Evolutionary conservation across 2,113 vertebrate genomes (phyloP).

Genomic region (Coreoperca whiteheadi): DNA sequence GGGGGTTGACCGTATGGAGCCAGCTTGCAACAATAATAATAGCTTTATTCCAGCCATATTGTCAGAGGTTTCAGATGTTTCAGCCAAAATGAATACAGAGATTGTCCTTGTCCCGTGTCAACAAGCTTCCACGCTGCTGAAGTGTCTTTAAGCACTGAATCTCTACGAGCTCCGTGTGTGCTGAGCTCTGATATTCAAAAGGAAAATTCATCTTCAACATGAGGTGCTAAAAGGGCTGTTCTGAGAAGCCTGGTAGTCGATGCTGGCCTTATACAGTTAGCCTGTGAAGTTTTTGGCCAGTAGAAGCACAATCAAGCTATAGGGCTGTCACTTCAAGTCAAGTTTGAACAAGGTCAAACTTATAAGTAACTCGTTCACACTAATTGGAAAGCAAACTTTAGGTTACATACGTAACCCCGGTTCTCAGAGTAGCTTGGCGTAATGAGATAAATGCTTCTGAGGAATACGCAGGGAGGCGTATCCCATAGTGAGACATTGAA

Average conservation of each 20-base stretch:
- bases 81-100: constrained; percentile 6
- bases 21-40: constrained; percentile 64
- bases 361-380: no score
- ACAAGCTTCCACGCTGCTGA: not conserved
- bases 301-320: no score
- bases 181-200: constrained; percentile 10
- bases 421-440: no score
- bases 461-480: no score
- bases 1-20: constrained; percentile 35
- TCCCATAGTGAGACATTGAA: no score
- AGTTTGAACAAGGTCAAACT: no score
- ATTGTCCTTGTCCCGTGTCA: not conserved
- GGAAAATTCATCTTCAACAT: not conserved
- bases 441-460: no score
- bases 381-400: no score
- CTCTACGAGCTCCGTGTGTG: not conserved
- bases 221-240: not conserved
- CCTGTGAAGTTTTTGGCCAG: no score
- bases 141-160: not conserved
- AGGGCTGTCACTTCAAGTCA: no score
- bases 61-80: constrained; percentile 52
- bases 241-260: not conserved
- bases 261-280: not conserved
- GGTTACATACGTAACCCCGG: no score
- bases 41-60: constrained; percentile 52